Base-by-base conservation (phyloP, 2,888 invertebrate genomes). In the Harmothoe impar region DNA sequence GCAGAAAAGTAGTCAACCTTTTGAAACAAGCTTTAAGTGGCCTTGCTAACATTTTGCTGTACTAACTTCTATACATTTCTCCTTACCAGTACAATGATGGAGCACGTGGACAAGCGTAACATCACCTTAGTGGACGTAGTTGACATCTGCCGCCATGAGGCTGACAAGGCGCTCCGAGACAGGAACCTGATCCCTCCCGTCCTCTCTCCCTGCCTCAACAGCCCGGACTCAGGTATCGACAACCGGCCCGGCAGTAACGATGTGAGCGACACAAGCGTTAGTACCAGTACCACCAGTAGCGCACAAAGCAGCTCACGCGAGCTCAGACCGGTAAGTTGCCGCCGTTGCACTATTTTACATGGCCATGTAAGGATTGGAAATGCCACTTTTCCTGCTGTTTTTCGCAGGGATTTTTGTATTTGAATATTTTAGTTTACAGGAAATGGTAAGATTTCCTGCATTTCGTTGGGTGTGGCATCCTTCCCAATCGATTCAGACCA, bases 81-180 rank as follows among this genome's bases (percentile, higher is more conserved):
- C 43, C 20, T 20, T 52, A 20, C 62, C 92, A 93, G 93, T 51
- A 72, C 78, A 23, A 93, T 93, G 93, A 68, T 93, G 90, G 93
- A 92, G 84, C 77, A 62, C 17, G 92, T 91, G 33, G 91, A 92
- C n/a, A 81, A 85, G 23, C 89, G 93, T 1, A 85, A 90, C n/a
- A 88, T 93, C 89, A 89, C 89, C 5, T 89, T 93, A 31, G 91
- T 91, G 15, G 92, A 93, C 3, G 86, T 92, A 0, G 92, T 92
- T 7, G 86, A 89, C 20, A 86, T 72, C 51, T 92, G 92, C 68
- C 90, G 90, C 1, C 56, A 89, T 31, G 91, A 92, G 62, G 89
- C 91, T 25, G 84, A 81, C 17, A n/a, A 29, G 86, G 52, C 56
- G 0, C n/a, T 68, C 12, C 29, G 89, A 23, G n/a, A 68, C 25